A percentile compares a stretch with the other conserved stretches of the same genome.
phyloP scores from a whole-genome alignment of 2,888 invertebrate species.

The Diarsia brunnea region DNA sequence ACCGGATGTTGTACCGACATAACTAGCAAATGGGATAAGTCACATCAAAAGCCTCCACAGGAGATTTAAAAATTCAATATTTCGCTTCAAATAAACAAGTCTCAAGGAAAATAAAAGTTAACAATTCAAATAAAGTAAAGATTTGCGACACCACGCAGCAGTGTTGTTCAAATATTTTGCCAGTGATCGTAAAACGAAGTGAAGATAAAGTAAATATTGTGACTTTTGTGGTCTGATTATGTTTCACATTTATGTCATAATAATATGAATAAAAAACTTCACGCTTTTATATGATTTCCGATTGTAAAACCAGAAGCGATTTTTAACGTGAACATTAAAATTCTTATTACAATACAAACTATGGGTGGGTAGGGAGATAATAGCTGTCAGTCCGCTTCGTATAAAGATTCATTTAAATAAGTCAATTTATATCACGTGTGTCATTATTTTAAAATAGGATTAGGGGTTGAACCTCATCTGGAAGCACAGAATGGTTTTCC shows the following conservation, averaged over 20 bases:
- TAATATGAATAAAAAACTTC: slow-evolving; percentile 45
- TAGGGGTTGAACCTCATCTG: neutral
- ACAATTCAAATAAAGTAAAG: slow-evolving; percentile 68
- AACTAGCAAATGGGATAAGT: slow-evolving; percentile 28
- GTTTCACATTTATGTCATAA: slow-evolving; percentile 60
- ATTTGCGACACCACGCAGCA: slow-evolving; percentile 73
- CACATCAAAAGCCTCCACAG: slow-evolving; percentile 34
- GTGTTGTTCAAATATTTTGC: slow-evolving; percentile 72
- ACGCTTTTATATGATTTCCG: slow-evolving; percentile 33
- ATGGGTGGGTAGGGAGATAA: neutral
- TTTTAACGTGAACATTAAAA: neutral
- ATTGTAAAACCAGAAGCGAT: slow-evolving; percentile 25
- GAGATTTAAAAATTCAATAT: slow-evolving; percentile 36
- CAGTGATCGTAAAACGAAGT: slow-evolving; percentile 77
- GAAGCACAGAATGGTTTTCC: neutral
- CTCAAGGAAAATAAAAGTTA: slow-evolving; percentile 61
- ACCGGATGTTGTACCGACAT: slow-evolving; percentile 3
- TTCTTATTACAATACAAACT: neutral
- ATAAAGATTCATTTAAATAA: neutral
- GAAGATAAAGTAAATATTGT: slow-evolving; percentile 73
- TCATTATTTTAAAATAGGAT: neutral
- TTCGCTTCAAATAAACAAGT: slow-evolving; percentile 57
- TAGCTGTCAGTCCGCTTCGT: neutral
- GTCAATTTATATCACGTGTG: neutral
- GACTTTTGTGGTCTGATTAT: slow-evolving; percentile 72